Percentiles rank a stretch among this genome's conserved stretches.
phyloP scores from a whole-genome alignment of 2,113 vertebrate species.

The Monarcha castaneiventris region DNA sequence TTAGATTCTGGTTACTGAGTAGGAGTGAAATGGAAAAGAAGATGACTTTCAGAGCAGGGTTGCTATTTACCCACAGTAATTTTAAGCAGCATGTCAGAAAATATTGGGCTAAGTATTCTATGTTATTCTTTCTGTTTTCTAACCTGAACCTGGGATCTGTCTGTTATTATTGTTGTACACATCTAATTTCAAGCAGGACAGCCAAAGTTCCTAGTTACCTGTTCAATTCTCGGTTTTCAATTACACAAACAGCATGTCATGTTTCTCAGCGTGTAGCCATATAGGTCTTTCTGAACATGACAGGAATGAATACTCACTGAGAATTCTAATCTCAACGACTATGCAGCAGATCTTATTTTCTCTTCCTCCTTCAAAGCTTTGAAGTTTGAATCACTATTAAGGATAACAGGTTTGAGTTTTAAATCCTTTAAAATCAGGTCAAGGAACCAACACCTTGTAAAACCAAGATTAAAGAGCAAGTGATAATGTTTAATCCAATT shows the following conservation, averaged over 20 bases:
- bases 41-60: neutral
- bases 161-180: neutral
- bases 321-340: neutral
- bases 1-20: neutral
- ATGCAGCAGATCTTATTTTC: neutral
- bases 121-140: neutral
- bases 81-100: neutral
- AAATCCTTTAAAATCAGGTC: slow-evolving; percentile 59
- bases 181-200: neutral
- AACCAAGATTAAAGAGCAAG: slow-evolving; percentile 62
- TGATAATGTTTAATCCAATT: slow-evolving; percentile 61
- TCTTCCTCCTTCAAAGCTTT: neutral
- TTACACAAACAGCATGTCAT: slow-evolving; percentile 12
- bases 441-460: slow-evolving; percentile 52
- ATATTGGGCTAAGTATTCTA: neutral
- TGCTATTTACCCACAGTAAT: neutral
- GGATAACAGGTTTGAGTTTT: slow-evolving; percentile 45
- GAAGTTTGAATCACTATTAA: slow-evolving; percentile 9
- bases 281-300: slow-evolving; percentile 19
- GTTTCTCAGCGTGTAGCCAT: slow-evolving; percentile 1
- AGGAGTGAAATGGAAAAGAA: neutral
- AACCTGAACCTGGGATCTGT: neutral
- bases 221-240: slow-evolving; percentile 15
- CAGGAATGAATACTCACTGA: neutral
- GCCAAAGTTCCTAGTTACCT: neutral